A percentile compares a stretch with the other conserved stretches of the same genome.
These are phyloP conservation scores for Carettochelys insculpta DNA, from an alignment of 2,113 vertebrate species.

Conservation along the genomic window DNA sequence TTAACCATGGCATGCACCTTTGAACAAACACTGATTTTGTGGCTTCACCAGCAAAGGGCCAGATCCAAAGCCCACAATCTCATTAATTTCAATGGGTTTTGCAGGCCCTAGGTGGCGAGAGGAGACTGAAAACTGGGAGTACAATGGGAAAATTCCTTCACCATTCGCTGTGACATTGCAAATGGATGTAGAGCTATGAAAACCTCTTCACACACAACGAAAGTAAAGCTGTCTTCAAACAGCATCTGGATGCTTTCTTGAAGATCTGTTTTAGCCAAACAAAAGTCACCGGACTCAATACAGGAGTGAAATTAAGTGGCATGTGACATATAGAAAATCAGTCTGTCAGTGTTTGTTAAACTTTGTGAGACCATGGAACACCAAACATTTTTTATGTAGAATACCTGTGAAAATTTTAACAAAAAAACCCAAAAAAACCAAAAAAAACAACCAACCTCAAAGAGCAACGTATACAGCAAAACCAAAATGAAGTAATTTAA, in stretches of 20 bases:
- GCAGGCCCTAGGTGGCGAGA: neutral
- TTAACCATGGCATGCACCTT: neutral
- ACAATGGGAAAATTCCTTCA: neutral
- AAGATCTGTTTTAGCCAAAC: slow-evolving; percentile 1
- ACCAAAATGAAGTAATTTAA: too few species aligned
- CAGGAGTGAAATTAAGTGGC: neutral
- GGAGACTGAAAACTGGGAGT: neutral
- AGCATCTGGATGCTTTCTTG: neutral
- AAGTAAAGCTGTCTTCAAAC: neutral
- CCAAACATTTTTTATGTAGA: too few species aligned
- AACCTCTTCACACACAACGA: neutral
- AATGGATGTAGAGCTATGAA: neutral
- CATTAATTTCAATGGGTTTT: slow-evolving; percentile 30
- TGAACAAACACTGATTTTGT: slow-evolving; percentile 9
- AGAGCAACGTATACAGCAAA: too few species aligned
- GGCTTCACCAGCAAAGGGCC: slow-evolving; percentile 25
- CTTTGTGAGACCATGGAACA: too few species aligned
- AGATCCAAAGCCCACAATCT: neutral
- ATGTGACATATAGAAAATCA: neutral
- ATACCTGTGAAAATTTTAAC: too few species aligned
- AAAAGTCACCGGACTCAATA: neutral
- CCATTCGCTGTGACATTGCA: neutral
- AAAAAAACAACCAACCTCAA: too few species aligned
- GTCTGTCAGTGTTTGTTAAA: too few species aligned
- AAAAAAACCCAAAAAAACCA: too few species aligned